Percentiles rank a stretch among this genome's conserved stretches.
These are phyloP conservation scores for Chironomus tentans DNA, from an alignment of 2,888 invertebrate genomes.

Conservation along the genomic window DNA sequence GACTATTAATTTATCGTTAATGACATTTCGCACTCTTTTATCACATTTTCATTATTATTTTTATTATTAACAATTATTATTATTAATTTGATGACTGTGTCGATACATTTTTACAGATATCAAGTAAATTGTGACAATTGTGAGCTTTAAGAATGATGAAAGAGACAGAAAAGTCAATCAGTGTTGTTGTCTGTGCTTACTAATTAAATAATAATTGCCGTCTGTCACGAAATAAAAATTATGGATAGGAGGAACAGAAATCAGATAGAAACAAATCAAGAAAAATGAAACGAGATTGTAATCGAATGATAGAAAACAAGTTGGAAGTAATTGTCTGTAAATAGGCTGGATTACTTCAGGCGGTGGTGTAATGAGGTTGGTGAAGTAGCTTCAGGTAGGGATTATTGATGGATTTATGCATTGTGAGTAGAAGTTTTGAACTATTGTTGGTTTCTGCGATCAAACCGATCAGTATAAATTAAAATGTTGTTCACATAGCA, in stretches of 20 bases:
- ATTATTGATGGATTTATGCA: too few species aligned
- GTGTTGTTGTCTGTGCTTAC: background rate
- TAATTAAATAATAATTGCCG: conserved; percentile 25
- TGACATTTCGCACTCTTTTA: conserved; percentile 17
- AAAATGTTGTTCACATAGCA: too few species aligned
- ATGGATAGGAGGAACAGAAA: background rate
- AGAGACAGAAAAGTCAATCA: conserved; percentile 8
- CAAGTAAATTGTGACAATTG: too few species aligned
- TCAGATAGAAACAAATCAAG: background rate
- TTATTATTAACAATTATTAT: too few species aligned
- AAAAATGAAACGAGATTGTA: background rate
- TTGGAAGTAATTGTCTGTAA: too few species aligned
- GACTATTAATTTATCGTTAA: conserved; percentile 13
- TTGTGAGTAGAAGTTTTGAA: too few species aligned
- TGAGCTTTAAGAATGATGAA: background rate
- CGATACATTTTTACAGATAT: background rate
- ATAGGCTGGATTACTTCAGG: too few species aligned
- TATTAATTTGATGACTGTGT: background rate
- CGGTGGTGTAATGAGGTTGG: too few species aligned
- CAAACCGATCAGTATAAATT: too few species aligned
- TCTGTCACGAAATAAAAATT: conserved; percentile 6
- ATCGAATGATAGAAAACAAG: too few species aligned
- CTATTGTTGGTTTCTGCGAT: too few species aligned
- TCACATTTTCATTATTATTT: background rate
- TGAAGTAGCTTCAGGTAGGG: too few species aligned